These are phyloP conservation scores for Melanotaenia boesemani DNA, from an alignment of 2,797 vertebrate species.

Conservation along the genomic window DNA sequence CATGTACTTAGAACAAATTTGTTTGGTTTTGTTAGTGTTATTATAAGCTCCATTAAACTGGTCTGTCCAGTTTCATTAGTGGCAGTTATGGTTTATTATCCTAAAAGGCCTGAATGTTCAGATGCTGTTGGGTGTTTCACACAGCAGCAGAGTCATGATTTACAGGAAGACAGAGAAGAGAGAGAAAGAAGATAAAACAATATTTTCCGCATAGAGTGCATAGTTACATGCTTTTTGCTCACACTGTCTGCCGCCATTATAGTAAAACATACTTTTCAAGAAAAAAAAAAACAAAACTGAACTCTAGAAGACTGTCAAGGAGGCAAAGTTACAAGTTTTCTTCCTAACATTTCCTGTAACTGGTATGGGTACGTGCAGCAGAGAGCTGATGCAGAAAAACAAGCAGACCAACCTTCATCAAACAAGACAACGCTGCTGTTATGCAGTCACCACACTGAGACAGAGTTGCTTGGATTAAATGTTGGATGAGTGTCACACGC, in stretches of 20 bases:
- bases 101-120: fast-evolving
- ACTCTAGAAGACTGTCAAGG: background rate
- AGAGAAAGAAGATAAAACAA: background rate
- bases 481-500: background rate
- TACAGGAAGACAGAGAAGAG: background rate
- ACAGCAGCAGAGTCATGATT: background rate
- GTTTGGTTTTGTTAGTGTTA: background rate
- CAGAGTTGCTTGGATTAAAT: background rate
- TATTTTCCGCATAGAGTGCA: background rate
- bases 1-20: no score
- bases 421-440: background rate
- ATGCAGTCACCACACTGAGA: background rate
- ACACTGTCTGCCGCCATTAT: no score
- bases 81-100: background rate
- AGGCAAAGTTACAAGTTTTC: background rate
- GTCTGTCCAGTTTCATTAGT: background rate
- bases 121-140: background rate
- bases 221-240: background rate
- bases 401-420: background rate
- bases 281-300: background rate
- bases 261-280: no score
- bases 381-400: background rate
- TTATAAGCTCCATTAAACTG: background rate
- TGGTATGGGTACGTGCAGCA: background rate
- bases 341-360: background rate